Conservation (phyloP, 2,888 invertebrate species). For the Cheilosia urbana region DNA sequence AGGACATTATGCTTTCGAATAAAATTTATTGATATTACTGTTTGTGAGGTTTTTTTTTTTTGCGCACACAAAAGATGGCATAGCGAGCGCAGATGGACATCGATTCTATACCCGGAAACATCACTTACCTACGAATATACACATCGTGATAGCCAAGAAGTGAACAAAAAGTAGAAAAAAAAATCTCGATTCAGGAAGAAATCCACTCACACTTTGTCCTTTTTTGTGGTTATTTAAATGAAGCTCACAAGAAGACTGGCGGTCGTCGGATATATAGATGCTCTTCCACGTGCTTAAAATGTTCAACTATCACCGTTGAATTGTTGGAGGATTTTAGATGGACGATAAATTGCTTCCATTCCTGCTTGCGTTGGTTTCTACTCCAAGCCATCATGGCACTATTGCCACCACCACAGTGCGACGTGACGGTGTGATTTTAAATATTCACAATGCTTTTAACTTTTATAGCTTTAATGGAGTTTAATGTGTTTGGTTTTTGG, state of each 20-base stretch:
- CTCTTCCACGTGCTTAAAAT: constrained; percentile 66
- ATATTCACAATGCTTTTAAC: constrained; percentile 72
- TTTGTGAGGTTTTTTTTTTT: constrained; percentile 57
- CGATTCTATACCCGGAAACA: constrained; percentile 55
- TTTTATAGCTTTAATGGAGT: constrained; percentile 73
- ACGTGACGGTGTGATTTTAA: constrained; percentile 69
- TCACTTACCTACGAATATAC: constrained; percentile 67
- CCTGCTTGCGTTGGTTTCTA: constrained; percentile 8
- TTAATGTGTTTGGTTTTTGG: constrained; percentile 59
- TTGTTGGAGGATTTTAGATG: constrained; percentile 66
- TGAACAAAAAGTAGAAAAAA: neutral
- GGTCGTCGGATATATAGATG: constrained; percentile 22
- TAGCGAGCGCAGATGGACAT: constrained; percentile 65
- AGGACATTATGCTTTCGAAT: constrained; percentile 75
- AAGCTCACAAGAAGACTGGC: constrained; percentile 28
- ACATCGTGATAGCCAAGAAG: constrained; percentile 19
- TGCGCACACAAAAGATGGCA: constrained; percentile 49
- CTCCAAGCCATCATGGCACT: constrained; percentile 8
- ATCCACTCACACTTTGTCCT: constrained; percentile 32
- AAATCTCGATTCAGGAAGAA: constrained; percentile 21
- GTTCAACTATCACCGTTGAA: constrained; percentile 63
- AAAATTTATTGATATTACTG: constrained; percentile 76
- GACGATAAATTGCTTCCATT: constrained; percentile 64
- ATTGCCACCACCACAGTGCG: constrained; percentile 36
- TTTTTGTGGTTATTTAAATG: constrained; percentile 62